Conservation (phyloP, 2,888 invertebrate genomes). For the Pteria penguin region DNA sequence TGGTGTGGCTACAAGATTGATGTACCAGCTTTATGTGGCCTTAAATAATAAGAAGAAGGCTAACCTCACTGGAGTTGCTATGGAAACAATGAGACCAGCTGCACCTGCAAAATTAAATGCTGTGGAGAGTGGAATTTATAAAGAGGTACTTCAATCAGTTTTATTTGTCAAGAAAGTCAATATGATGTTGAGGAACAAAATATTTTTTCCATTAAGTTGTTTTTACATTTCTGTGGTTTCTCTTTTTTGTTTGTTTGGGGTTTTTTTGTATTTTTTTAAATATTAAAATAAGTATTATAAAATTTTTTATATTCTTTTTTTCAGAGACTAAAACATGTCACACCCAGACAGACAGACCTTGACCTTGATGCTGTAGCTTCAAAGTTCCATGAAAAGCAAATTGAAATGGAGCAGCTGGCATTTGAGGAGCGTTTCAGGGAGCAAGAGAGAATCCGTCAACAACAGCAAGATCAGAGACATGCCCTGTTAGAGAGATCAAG, state of each 20-base stretch:
- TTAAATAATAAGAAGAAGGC: conserved; percentile 79
- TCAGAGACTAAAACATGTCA: conserved; percentile 77
- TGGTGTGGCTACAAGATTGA: conserved; percentile 77
- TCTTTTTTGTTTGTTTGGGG: too few relatives aligned
- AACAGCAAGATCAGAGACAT: conserved; percentile 72
- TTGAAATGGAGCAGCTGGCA: conserved; percentile 76
- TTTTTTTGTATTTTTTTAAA: background rate
- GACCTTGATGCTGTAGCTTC: conserved; percentile 74
- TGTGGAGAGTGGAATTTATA: conserved; percentile 77
- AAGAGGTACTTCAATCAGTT: too few relatives aligned
- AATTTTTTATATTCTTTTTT: conserved; percentile 19
- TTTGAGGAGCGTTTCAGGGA: conserved; percentile 76
- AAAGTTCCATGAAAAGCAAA: conserved; percentile 77
- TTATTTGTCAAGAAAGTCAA: too few relatives aligned
- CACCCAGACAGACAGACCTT: conserved; percentile 79
- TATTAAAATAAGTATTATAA: background rate
- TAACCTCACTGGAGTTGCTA: conserved; percentile 78
- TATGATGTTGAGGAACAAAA: too few relatives aligned
- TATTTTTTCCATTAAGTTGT: background rate
- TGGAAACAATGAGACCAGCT: conserved; percentile 79
- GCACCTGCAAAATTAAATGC: conserved; percentile 78
- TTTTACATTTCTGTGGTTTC: background rate
- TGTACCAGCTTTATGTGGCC: conserved; percentile 80
- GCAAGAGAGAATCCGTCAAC: conserved; percentile 69
- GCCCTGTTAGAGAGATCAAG: conserved; percentile 72